Base-by-base conservation (phyloP, 2,113 vertebrate genomes). In the Chaetodon auriga region DNA sequence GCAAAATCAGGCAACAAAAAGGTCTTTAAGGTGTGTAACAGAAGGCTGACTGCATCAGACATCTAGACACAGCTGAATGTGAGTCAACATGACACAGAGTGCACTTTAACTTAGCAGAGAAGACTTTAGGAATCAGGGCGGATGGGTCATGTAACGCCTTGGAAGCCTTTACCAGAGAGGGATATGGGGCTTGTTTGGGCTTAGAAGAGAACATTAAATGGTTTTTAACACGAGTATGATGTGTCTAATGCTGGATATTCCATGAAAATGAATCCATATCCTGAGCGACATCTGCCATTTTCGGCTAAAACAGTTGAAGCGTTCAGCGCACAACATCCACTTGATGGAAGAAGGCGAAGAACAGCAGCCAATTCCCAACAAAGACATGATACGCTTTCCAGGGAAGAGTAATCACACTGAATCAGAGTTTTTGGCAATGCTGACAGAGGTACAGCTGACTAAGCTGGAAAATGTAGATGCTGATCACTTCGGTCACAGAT, bases 281-380 rank as follows among this genome's bases (percentile, higher is more conserved):
- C 19, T 63, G 38, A 48, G 16, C 35, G n/a, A 35, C 15, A n/a
- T 68, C 70, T 55, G 43, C 49, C 8, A 25, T 57, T 66, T 61
- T 36, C 15, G 9, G 21, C n/a, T 58, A 57, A 81, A 81, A 68
- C 53, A 61, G 41, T 53, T 41, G 12, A 60, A 63, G 62, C 70
- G 38, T 38, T 60, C 53, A n/a, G 46, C 23, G 38, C 35, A 60
- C 35, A 49, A 49, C 63, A 43, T 72, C 72, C 19, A 70, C 51
- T 63, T 35, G 51, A 41, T 2, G 4, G 54, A 53, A n/a, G 49
- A 36, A 9, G 19, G 25, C 1, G 1, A 15, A 21, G 41, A 58
- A 30, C 30, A 61, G 68, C 23, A 1, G 36, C 25, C 35, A 3
- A 35, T 46, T 35, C 53, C 45, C 16, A 35, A 51, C 46, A 36